Conservation (phyloP, 1,140 invertebrate genomes). For the Drosophila simulans region DNA sequence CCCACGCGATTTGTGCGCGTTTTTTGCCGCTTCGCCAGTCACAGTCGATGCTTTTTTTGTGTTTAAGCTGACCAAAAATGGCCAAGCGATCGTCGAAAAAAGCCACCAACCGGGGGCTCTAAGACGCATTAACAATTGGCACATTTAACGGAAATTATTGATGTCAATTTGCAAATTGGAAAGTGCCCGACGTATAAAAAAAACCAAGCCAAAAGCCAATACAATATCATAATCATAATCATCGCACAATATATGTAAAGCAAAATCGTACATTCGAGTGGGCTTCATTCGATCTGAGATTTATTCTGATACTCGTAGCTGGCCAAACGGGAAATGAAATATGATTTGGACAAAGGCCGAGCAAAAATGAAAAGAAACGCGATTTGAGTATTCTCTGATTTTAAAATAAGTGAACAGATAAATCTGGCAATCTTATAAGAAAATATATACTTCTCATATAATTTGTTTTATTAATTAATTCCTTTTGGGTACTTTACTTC, state of each 20-base stretch:
- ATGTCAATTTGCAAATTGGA: constrained; percentile 73
- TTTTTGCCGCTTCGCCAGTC: constrained; percentile 30
- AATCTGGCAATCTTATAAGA: background rate
- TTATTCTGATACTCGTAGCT: constrained; percentile 13
- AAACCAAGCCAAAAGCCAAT: constrained; percentile 2
- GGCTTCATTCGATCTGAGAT: constrained; percentile 15
- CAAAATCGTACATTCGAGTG: constrained; percentile 19
- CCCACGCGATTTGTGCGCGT: constrained; percentile 53
- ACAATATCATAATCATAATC: constrained; percentile 34
- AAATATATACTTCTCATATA: background rate
- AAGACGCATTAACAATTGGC: constrained; percentile 75
- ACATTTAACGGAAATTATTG: constrained; percentile 81
- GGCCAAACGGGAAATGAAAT: constrained; percentile 20
- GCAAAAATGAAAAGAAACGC: background rate
- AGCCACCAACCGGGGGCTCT: constrained; percentile 19
- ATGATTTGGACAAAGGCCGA: constrained; percentile 5
- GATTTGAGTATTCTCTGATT: background rate
- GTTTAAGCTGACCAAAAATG: constrained; percentile 69
- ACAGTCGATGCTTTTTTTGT: constrained; percentile 19
- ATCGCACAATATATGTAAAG: constrained; percentile 12
- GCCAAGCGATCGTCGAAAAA: constrained; percentile 30
- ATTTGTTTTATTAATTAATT: no score
- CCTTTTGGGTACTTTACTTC: no score
- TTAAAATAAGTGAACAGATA: background rate
- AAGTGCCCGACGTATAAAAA: constrained; percentile 46